Conservation (phyloP, 2,888 invertebrate genomes). For the Agrilus mali region DNA sequence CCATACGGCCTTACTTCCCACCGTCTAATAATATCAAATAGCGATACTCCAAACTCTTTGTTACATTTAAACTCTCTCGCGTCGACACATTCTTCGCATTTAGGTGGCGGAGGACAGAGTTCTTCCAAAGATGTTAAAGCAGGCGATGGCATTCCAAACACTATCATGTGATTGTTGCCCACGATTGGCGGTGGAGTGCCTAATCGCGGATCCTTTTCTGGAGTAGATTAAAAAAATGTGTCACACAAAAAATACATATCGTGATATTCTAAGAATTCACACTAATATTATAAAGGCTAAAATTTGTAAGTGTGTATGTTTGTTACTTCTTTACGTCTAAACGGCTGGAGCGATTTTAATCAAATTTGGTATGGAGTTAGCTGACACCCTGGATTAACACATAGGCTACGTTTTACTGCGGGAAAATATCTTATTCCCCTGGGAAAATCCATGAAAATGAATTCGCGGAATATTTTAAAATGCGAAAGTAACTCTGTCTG, state of each 20-base stretch:
- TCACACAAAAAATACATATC: not conserved
- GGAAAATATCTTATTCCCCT: no score
- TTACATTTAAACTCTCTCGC: slow-evolving; percentile 40
- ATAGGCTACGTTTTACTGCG: no score
- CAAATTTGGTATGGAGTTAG: no score
- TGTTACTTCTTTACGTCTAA: no score
- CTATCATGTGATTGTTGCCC: slow-evolving; percentile 20
- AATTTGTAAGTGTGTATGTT: no score
- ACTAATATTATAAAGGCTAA: not conserved
- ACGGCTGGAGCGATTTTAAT: no score
- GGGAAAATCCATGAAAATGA: no score
- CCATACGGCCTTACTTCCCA: slow-evolving; percentile 42
- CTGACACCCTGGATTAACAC: no score
- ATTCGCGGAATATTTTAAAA: no score
- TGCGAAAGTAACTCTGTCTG: no score
- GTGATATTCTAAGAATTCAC: not conserved
- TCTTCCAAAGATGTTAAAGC: slow-evolving; percentile 43
- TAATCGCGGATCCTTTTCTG: slow-evolving; percentile 37
- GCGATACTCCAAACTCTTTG: slow-evolving; percentile 40
- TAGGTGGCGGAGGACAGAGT: slow-evolving; percentile 45
- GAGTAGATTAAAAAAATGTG: slow-evolving; percentile 1
- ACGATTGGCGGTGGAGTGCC: slow-evolving; percentile 35
- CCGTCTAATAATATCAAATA: slow-evolving; percentile 42
- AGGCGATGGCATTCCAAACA: slow-evolving; percentile 50
- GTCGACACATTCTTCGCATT: slow-evolving; percentile 50